Conservation (phyloP, 1,140 invertebrate species). For the Centruroides vittatus region DNA sequence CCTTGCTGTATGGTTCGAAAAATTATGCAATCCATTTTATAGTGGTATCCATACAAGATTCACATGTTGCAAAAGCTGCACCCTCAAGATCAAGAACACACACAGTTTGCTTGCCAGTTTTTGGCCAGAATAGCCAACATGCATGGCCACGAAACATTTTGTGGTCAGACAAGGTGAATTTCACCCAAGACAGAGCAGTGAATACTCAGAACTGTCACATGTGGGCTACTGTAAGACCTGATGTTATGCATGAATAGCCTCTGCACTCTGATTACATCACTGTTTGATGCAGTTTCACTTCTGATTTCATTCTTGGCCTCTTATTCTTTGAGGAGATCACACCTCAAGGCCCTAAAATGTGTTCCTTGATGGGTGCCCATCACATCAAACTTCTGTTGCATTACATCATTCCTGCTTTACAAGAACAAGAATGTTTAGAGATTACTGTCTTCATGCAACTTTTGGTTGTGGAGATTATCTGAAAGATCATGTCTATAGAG, state of each 20-base stretch:
- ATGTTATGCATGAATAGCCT: neutral
- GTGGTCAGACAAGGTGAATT: neutral
- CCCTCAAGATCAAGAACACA: neutral
- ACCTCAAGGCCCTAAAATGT: neutral
- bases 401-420: conserved; percentile 1
- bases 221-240: neutral
- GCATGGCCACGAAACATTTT: conserved; percentile 1
- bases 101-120: neutral
- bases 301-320: neutral
- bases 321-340: neutral
- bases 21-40: neutral
- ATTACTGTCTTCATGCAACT: conserved; percentile 4
- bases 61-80: conserved; percentile 1
- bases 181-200: neutral
- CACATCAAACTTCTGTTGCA: neutral
- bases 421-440: conserved; percentile 1
- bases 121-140: neutral
- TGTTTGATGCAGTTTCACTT: neutral
- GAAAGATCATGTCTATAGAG: conserved; percentile 1
- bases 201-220: neutral
- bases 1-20: neutral
- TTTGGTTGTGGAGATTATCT: neutral
- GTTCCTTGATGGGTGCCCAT: neutral
- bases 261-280: conserved; percentile 1
- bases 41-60: conserved; percentile 6